Conservation (phyloP, 2,113 vertebrate species). For the Tiliqua scincoides region DNA sequence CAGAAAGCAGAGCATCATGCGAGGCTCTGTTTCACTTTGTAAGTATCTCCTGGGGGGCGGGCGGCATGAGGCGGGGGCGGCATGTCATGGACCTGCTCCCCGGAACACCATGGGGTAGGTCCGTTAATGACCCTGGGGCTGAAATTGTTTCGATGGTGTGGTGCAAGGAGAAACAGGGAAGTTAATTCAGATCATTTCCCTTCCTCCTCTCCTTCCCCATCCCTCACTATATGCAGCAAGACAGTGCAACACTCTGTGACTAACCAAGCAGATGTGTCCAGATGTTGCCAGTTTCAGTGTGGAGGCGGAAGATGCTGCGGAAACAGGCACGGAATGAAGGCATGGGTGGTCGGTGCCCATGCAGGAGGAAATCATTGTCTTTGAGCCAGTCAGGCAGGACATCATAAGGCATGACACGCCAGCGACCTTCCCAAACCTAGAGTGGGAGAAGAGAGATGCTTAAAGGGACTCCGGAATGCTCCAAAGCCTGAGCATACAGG, state of each 20-base stretch:
- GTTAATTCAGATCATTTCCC: not conserved
- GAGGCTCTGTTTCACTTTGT: too few relatives aligned
- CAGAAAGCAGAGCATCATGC: too few relatives aligned
- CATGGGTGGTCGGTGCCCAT: conserved; percentile 69
- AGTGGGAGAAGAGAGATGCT: not conserved
- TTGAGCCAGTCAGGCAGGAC: conserved; percentile 67
- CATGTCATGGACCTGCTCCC: too few relatives aligned
- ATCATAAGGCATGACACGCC: conserved; percentile 66
- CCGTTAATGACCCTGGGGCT: too few relatives aligned
- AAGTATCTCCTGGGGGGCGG: too few relatives aligned
- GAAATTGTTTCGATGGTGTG: not conserved
- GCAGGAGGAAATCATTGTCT: conserved; percentile 68
- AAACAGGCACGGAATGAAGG: conserved; percentile 68
- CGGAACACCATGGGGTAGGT: too few relatives aligned
- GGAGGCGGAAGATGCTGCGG: conserved; percentile 69
- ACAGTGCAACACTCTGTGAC: not conserved
- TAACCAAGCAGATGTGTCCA: conserved; percentile 64
- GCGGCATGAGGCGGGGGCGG: too few relatives aligned
- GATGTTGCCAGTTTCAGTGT: conserved; percentile 72
- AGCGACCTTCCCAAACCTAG: conserved; percentile 67
- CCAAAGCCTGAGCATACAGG: too few relatives aligned
- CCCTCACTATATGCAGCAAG: not conserved
- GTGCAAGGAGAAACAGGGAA: not conserved
- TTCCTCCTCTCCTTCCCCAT: not conserved
- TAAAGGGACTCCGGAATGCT: not conserved